These are phyloP conservation scores for Drosophila flavopinicola DNA, from an alignment of 2,888 invertebrate genomes.

Conservation along the genomic window DNA sequence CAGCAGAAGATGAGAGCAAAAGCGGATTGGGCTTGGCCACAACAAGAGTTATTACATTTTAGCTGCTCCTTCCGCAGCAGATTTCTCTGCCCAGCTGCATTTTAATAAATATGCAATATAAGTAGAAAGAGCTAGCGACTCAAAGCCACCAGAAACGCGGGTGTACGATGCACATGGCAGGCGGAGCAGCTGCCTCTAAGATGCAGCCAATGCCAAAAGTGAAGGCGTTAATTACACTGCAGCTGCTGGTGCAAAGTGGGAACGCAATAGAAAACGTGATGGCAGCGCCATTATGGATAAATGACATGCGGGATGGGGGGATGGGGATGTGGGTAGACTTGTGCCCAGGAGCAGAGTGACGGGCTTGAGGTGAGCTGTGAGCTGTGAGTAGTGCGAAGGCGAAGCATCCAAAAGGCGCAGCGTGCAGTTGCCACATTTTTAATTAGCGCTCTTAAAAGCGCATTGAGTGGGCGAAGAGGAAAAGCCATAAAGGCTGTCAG, in stretches of 20 bases:
- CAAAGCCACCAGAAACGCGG: constrained; percentile 30
- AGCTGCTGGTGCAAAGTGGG: constrained; percentile 19
- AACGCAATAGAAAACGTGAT: constrained; percentile 60
- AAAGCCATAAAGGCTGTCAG: constrained; percentile 24
- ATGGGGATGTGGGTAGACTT: constrained; percentile 1
- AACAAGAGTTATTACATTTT: constrained; percentile 78
- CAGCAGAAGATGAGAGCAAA: constrained; percentile 21
- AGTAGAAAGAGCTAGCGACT: constrained; percentile 23
- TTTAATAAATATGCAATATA: constrained; percentile 80
- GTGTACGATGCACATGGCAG: not conserved
- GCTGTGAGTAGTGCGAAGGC: constrained; percentile 1
- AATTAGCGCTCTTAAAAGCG: constrained; percentile 79
- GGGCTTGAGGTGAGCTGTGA: not conserved
- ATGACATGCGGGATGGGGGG: constrained; percentile 24
- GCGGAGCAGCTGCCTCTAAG: constrained; percentile 44
- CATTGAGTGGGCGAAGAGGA: constrained; percentile 62
- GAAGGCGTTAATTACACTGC: constrained; percentile 74
- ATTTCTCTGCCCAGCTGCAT: constrained; percentile 52
- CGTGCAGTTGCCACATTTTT: constrained; percentile 74
- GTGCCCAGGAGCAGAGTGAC: not conserved
- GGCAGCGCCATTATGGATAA: constrained; percentile 61
- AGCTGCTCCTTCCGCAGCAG: constrained; percentile 47
- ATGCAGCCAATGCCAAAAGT: constrained; percentile 66
- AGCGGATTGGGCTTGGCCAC: constrained; percentile 50
- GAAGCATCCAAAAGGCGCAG: constrained; percentile 26